Percentiles rank a stretch among this genome's conserved stretches.
Conservation (phyloP, 2,797 vertebrate species). For the Acipenser ruthenus region DNA sequence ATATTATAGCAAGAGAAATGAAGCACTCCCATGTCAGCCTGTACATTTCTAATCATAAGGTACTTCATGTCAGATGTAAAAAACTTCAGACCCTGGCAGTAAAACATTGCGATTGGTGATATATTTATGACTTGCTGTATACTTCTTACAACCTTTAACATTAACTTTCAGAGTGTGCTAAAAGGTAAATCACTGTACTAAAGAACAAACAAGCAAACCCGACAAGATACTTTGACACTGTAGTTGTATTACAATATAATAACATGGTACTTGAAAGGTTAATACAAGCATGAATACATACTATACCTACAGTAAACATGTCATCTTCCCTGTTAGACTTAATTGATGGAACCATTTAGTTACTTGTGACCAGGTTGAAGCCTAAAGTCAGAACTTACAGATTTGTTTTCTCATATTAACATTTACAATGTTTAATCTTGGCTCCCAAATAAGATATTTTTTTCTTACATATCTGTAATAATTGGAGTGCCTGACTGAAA, state of each 20-base stretch:
- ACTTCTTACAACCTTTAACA: background rate
- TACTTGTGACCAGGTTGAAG: no score
- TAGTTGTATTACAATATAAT: background rate
- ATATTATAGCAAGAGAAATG: constrained; percentile 17
- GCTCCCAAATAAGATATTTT: no score
- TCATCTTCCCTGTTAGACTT: no score
- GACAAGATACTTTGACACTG: background rate
- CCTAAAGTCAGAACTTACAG: no score
- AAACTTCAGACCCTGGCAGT: background rate
- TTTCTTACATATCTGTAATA: no score
- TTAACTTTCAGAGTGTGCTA: background rate
- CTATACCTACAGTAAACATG: no score
- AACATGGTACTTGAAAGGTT: no score
- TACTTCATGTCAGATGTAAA: background rate
- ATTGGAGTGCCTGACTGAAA: no score
- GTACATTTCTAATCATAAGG: background rate
- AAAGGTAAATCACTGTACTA: background rate
- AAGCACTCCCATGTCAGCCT: background rate
- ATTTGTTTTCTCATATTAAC: no score
- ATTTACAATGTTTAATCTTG: no score
- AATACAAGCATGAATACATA: no score
- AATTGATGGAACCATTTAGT: no score
- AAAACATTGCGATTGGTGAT: background rate
- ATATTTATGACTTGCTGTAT: background rate
- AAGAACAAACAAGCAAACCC: background rate